Base-by-base conservation (phyloP, 2,113 vertebrate genomes). In the Leiothrix lutea region DNA sequence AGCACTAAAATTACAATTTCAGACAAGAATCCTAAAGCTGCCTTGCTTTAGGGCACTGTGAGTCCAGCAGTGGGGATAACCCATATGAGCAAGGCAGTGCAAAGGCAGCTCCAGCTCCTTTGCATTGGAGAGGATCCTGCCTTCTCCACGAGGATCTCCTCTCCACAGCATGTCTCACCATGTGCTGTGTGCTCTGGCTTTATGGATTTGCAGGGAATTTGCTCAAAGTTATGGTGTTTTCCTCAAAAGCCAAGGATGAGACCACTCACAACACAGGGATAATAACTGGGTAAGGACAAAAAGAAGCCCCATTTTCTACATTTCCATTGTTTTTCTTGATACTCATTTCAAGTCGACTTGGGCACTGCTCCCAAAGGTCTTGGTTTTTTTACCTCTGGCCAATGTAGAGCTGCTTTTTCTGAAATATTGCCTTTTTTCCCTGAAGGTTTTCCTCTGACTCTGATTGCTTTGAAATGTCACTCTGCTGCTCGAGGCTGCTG, bases 401-500 rank as follows among this genome's bases (percentile, higher is more conserved):
- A 69, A 80, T 13, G 15, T 5, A 50, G 33, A 91, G 31, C 62
- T 89, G 71, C 50, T 71, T 86, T 93, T 92, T 90, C 60, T 75
- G 11, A 88, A 83, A 38, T 11, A 81, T 54, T 88, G 60, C 28
- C 75, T 83, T 33, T 82, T 82, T 81, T 57, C 67, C 94, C 71
- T 83, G 66, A 51, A 87, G 83, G 78, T 80, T 89, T 64, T 77
- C 42, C 60, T 81, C 58, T 91, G 88, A 36, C 22, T 90, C 69
- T 72, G 75, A 67, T 80, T 81, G 83, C 91, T 95, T 94, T 93
- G 89, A 96, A 95, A 90, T 72, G 81, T 62, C 90, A 83, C 31
- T 62, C 77, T 85, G 48, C 80, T 82, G 92, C 92, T 90, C 40
- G 9, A 48, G 86, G 92, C 88, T 89, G 50, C 70, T 71, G 33